Base-by-base conservation (phyloP, 2,888 invertebrate species). In the Strigamia transsilvanica region DNA sequence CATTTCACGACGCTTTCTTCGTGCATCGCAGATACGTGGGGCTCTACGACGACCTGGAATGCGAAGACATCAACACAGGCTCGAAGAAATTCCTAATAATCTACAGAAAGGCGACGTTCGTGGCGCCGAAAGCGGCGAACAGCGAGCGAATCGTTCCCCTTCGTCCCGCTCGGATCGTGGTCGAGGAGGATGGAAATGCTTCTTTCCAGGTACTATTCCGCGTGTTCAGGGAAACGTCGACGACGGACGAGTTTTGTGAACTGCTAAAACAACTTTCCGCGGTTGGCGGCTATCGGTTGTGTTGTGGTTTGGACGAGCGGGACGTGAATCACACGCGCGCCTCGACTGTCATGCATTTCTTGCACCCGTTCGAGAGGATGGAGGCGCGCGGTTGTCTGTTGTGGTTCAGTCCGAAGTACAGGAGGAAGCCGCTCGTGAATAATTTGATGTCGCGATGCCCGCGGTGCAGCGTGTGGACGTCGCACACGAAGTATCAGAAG, bases 401-500 rank as follows among this genome's bases (percentile, higher is more conserved):
- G 23, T 66, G 61, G 61, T 66, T 66, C 61, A 66, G 61, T 21
- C 61, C 61, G 23, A 66, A 66, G 23, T 66, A 66, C 23, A 66
- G 61, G 23, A 66, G 61, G 61, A 66, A 66, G 61, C 61, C 61
- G 21, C 7, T 66, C 23, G 61, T 66, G 1, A 66, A 66, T 23
- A 66, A 66, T 12, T 66, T 66, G 23, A 66, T 66, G 61, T 66
- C 61, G 21, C n/a, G 61, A 21, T 66, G 61, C 9, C 61, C 61
- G 6, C 13, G 61, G 1, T 66, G 61, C 23, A 66, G 61, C 23
- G 61, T 66, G 2, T 66, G 61, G 61, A 66, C 61, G 21, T 66
- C 61, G 61, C 61, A 66, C 12, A 66, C 61, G 23, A 66, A 66
- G 18, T 66, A 66, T 66, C 61, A 66, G 61, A 66, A 66, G 61